These are phyloP conservation scores for Talpa occidentalis DNA, from an alignment of 2,113 vertebrate species.

Conservation along the genomic window DNA sequence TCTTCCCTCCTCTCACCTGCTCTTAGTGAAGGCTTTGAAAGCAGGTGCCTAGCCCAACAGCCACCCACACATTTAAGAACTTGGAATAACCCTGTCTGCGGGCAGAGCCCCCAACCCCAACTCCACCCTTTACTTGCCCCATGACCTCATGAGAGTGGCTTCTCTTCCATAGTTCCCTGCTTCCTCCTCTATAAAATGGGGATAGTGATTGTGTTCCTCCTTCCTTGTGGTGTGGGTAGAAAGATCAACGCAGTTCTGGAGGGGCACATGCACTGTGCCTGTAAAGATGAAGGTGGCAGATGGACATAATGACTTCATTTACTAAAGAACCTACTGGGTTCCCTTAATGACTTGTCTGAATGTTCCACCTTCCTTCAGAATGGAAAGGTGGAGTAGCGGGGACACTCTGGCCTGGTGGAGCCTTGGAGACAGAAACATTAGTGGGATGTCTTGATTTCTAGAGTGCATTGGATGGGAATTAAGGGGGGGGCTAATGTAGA, in stretches of 20 bases:
- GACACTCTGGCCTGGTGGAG: background rate
- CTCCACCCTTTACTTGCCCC: constrained; percentile 51
- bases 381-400: background rate
- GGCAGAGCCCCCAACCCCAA: background rate
- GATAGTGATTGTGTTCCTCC: background rate
- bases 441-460: background rate
- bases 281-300: background rate
- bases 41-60: constrained; percentile 33
- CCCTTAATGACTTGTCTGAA: background rate
- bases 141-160: constrained; percentile 10
- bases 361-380: background rate
- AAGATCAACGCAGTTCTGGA: background rate
- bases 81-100: background rate
- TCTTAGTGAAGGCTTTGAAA: constrained; percentile 33
- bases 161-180: background rate
- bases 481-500: background rate
- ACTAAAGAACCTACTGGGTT: background rate
- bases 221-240: background rate
- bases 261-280: background rate
- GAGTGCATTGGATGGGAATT: background rate
- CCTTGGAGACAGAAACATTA: background rate
- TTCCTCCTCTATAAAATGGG: background rate
- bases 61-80: constrained; percentile 54
- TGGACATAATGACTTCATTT: background rate
- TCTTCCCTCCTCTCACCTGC: background rate